Conservation (phyloP, 2,888 invertebrate genomes). For the Nasonovia ribisnigri region DNA sequence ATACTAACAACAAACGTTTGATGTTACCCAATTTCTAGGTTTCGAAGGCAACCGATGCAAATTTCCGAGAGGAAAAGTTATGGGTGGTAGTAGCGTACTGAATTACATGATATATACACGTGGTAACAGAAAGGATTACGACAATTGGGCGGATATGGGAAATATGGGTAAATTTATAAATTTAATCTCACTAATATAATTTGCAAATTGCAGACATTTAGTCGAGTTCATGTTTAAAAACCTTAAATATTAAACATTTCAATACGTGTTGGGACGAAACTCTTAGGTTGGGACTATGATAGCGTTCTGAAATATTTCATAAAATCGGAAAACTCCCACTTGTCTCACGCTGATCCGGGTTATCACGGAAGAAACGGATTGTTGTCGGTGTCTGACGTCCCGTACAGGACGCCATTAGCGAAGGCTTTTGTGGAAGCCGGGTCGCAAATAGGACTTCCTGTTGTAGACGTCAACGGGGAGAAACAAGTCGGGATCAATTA, state of each 20-base stretch:
- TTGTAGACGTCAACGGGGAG: conserved; percentile 77
- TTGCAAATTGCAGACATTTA: neutral
- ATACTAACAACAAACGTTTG: neutral
- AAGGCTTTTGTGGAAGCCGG: conserved; percentile 78
- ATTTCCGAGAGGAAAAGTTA: conserved; percentile 7
- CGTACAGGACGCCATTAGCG: conserved; percentile 74
- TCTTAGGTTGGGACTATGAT: conserved; percentile 81
- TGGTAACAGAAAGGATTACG: conserved; percentile 80
- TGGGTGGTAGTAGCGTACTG: conserved; percentile 84
- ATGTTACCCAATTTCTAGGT: conserved; percentile 16
- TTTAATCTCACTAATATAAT: neutral
- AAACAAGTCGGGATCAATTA: conserved; percentile 76
- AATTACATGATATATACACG: conserved; percentile 86
- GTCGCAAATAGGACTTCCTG: conserved; percentile 75
- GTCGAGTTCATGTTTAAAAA: neutral
- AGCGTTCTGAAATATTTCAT: conserved; percentile 84
- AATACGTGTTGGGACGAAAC: conserved; percentile 71
- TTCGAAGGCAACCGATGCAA: conserved; percentile 34
- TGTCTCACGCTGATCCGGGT: conserved; percentile 73
- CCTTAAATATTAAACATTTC: neutral
- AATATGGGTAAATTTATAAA: conserved; percentile 73
- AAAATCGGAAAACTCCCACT: conserved; percentile 80
- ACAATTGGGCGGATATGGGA: conserved; percentile 80
- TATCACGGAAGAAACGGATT: conserved; percentile 75
- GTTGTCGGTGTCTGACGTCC: conserved; percentile 74